Evolutionary conservation across 1,140 invertebrate species (phyloP).

Genomic region (Tetramorium parvispinum): DNA sequence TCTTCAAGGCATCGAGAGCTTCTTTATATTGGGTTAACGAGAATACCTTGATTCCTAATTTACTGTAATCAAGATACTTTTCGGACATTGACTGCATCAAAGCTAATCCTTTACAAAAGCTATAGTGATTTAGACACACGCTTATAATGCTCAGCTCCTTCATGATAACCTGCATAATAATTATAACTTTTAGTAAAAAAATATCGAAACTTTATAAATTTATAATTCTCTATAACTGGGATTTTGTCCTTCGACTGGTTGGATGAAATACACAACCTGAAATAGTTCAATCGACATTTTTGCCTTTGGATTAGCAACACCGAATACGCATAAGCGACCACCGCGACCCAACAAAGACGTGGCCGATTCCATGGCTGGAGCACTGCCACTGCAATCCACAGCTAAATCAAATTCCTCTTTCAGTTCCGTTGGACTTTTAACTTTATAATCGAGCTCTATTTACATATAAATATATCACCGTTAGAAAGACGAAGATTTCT

Average conservation of each 20-base stretch:
- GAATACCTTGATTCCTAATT: slow-evolving; percentile 88
- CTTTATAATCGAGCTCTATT: slow-evolving; percentile 87
- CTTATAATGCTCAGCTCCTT: slow-evolving; percentile 89
- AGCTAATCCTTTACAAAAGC: slow-evolving; percentile 88
- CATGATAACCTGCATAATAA: slow-evolving; percentile 86
- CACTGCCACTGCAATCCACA: slow-evolving; percentile 89
- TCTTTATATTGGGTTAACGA: slow-evolving; percentile 87
- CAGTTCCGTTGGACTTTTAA: slow-evolving; percentile 86
- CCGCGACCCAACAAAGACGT: slow-evolving; percentile 83
- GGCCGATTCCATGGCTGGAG: slow-evolving; percentile 86
- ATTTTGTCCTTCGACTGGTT: background rate
- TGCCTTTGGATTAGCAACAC: slow-evolving; percentile 85
- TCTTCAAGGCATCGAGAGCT: slow-evolving; percentile 87
- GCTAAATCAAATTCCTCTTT: slow-evolving; percentile 87
- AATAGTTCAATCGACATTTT: slow-evolving; percentile 83
- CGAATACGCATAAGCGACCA: slow-evolving; percentile 87
- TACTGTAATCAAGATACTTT: slow-evolving; percentile 88
- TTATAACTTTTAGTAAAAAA: slow-evolving; percentile 39
- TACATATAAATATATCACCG: slow-evolving; percentile 63
- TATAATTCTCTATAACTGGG: background rate
- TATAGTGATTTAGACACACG: slow-evolving; percentile 89
- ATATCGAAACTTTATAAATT: background rate
- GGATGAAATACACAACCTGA: slow-evolving; percentile 64
- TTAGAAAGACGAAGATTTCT: background rate
- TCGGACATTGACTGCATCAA: slow-evolving; percentile 88